Conservation (phyloP, 2,797 vertebrate species). For the Helicolenus hilgendorfi region DNA sequence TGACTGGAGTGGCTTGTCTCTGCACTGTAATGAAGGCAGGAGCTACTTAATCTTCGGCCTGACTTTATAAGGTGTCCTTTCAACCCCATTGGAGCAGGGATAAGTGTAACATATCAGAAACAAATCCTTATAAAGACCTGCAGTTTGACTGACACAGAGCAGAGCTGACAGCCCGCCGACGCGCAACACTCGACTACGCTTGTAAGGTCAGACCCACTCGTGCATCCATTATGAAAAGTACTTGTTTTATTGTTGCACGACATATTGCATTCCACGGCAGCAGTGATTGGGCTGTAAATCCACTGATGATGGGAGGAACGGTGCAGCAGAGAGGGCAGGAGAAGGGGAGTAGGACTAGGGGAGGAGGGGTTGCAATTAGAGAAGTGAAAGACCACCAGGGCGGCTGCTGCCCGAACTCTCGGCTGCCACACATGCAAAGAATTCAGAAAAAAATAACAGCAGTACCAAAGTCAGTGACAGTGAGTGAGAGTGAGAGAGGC, state of each 20-base stretch:
- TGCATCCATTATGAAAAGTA: constrained; percentile 47
- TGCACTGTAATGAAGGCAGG: constrained; percentile 53
- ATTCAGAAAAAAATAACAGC: neutral
- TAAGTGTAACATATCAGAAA: constrained; percentile 45
- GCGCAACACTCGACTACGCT: constrained; percentile 30
- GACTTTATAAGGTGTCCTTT: constrained; percentile 84
- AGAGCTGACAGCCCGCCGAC: constrained; percentile 43
- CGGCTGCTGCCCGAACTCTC: constrained; percentile 41
- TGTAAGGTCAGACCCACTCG: constrained; percentile 53
- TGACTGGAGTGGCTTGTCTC: constrained; percentile 59
- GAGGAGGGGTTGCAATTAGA: constrained; percentile 63
- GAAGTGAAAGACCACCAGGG: constrained; percentile 73
- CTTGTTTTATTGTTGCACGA: constrained; percentile 68
- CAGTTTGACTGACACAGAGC: constrained; percentile 21
- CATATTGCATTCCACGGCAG: constrained; percentile 50
- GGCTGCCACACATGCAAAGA: constrained; percentile 41
- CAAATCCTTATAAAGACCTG: constrained; percentile 66
- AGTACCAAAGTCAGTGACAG: constrained; percentile 18
- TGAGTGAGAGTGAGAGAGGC: constrained; percentile 43
- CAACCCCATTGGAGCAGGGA: constrained; percentile 53
- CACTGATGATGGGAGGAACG: constrained; percentile 23
- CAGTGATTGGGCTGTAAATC: constrained; percentile 71
- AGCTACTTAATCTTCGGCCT: constrained; percentile 67
- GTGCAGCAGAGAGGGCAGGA: neutral
- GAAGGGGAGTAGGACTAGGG: neutral